Conservation (phyloP, 2,888 invertebrate species). For the Drosophila paracracens region DNA sequence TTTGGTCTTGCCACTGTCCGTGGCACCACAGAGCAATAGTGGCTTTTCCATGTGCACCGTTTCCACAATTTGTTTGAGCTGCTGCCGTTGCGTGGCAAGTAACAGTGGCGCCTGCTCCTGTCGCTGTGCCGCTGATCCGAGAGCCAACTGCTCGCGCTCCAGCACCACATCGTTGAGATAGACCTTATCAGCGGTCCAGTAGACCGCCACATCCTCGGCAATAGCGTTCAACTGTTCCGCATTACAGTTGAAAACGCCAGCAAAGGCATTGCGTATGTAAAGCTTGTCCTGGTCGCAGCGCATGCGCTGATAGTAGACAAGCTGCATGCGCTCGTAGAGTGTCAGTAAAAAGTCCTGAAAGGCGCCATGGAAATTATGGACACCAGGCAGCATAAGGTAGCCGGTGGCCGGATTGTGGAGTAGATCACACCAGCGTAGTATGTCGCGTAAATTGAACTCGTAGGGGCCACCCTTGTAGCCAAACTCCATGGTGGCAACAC, state of each 20-base stretch:
- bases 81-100: constrained; percentile 87
- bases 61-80: constrained; percentile 92
- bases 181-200: constrained; percentile 87
- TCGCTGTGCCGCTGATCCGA: constrained; percentile 51
- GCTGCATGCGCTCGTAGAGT: constrained; percentile 86
- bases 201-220: constrained; percentile 86
- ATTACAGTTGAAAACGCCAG: constrained; percentile 85
- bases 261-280: constrained; percentile 87
- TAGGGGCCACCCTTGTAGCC: constrained; percentile 95
- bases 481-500: constrained; percentile 89
- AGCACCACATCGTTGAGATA: constrained; percentile 89
- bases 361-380: constrained; percentile 42
- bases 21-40: constrained; percentile 87
- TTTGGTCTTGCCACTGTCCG: constrained; percentile 85
- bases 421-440: constrained; percentile 96
- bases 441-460: constrained; percentile 98
- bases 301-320: constrained; percentile 95
- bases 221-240: constrained; percentile 81
- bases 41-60: constrained; percentile 97
- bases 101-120: constrained; percentile 85
- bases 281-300: constrained; percentile 91
- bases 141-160: constrained; percentile 84
- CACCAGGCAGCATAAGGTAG: constrained; percentile 54
- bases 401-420: constrained; percentile 85
- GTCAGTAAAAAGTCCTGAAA: constrained; percentile 78